Evolutionary conservation across 2,888 invertebrate species (phyloP), one percentile per base, ranked within the genome.

Genomic region (Noctuana brunneofusca): DNA sequence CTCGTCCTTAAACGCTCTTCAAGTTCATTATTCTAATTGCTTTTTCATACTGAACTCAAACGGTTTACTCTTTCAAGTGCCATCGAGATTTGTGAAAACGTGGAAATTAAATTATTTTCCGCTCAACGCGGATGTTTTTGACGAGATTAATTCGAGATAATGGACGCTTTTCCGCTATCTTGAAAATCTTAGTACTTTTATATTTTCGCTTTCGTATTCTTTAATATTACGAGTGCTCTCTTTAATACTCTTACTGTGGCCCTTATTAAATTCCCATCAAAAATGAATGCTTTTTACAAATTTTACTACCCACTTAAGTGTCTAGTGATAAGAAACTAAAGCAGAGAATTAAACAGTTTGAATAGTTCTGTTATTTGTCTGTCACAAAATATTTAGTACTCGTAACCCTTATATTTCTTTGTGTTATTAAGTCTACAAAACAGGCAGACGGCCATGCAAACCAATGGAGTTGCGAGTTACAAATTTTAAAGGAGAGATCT

Each of bases 71-170:
- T 81, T 81, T 83, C 80, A 75, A 89, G 89, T 78, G 81, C 78
- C 79, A 79, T 84, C 81, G 79, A 81, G 79, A 78, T 79, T 78
- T 76, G 76, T 75, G 80, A 79, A 84, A 84, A 82, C 77, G 85
- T 79, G 84, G 81, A 87, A 86, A 89, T 89, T 88, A 84, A 86
- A 88, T 89, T 86, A 87, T 86, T 83, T 82, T 82, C 77, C 77
- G 70, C 75, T 76, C 73, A 71, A 69, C 73, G 66, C 73, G 74
- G 73, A 74, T 74, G 75, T 72, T 80, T 76, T 74, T 76, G 80
- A 79, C 73, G 78, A 79, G 80, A 84, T 84, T 84, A 85, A 79
- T 78, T 73, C 70, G 71, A 75, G 80, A 82, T 82, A 83, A 86
- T 79, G 75, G 53, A 27, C 41, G 50, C 57, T 58, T 66, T 71